These are phyloP conservation scores for Cyaniris semiargus DNA, from an alignment of 2,888 invertebrate genomes.

Conservation along the genomic window DNA sequence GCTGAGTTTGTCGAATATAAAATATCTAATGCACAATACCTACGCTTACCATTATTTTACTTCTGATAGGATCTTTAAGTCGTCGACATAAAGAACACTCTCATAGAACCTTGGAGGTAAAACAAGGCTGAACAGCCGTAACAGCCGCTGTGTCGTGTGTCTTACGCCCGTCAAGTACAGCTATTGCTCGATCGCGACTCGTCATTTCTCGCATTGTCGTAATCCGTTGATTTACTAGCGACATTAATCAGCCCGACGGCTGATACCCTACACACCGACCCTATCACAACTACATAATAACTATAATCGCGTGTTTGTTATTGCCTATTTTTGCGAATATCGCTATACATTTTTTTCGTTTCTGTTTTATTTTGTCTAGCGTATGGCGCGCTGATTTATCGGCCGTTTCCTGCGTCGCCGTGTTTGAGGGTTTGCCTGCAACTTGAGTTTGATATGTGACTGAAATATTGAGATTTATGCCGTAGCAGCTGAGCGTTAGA, in stretches of 20 bases:
- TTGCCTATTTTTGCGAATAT: conserved; percentile 77
- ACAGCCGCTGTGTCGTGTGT: conserved; percentile 34
- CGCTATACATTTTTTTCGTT: conserved; percentile 54
- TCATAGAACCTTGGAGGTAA: background rate
- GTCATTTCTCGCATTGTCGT: conserved; percentile 81
- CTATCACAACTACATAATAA: conserved; percentile 50
- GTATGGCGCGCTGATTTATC: conserved; percentile 65
- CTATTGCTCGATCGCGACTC: conserved; percentile 75
- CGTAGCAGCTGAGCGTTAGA: background rate
- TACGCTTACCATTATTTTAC: too few relatives aligned
- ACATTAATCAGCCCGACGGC: conserved; percentile 80
- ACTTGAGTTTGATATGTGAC: conserved; percentile 55
- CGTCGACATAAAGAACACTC: background rate
- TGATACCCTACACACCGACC: conserved; percentile 70
- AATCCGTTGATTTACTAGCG: conserved; percentile 80
- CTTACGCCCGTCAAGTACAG: conserved; percentile 54
- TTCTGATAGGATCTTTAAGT: background rate
- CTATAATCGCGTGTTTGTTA: conserved; percentile 58
- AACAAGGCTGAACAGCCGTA: too few relatives aligned
- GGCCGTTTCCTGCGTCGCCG: conserved; percentile 65
- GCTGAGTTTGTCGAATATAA: background rate
- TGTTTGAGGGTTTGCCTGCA: conserved; percentile 64
- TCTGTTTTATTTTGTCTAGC: conserved; percentile 71
- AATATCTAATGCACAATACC: background rate
- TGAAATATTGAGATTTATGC: conserved; percentile 33